phyloP scores from a whole-genome alignment of 2,113 vertebrate genomes.

The Scolopax mira region DNA sequence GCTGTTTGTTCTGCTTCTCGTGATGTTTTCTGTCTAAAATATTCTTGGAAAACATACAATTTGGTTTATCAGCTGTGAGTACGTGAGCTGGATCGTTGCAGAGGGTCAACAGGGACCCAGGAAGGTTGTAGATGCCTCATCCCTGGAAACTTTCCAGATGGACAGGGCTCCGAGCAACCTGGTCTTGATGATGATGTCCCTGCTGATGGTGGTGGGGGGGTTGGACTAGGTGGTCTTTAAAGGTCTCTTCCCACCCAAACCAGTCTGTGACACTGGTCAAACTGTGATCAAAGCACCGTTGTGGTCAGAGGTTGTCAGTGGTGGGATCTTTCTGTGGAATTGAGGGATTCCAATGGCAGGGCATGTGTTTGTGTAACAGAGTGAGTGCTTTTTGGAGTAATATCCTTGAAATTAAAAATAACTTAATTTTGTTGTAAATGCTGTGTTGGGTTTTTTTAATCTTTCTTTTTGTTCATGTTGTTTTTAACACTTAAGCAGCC shows the following conservation, averaged over 20 bases:
- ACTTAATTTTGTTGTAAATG: background rate
- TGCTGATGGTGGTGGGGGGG: background rate
- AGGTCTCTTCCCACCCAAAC: background rate
- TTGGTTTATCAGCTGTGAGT: background rate
- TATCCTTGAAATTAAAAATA: background rate
- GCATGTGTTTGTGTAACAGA: fast-evolving
- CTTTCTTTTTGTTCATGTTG: background rate
- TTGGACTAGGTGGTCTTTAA: background rate
- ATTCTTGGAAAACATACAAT: background rate
- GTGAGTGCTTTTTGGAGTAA: background rate
- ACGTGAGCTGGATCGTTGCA: background rate
- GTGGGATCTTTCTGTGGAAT: background rate
- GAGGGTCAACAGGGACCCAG: no score
- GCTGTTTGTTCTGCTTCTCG: background rate
- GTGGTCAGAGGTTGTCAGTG: background rate
- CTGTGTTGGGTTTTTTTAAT: background rate
- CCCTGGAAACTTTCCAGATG: background rate
- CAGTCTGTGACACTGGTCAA: background rate
- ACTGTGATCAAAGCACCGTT: background rate
- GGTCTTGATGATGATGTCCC: background rate
- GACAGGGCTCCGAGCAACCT: background rate
- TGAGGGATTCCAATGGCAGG: background rate
- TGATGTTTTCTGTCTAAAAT: background rate
- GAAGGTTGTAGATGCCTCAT: background rate
- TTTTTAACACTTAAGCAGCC: background rate